These are phyloP conservation scores for Pycnonotus jocosus DNA, from an alignment of 2,113 vertebrate species.

Conservation along the genomic window DNA sequence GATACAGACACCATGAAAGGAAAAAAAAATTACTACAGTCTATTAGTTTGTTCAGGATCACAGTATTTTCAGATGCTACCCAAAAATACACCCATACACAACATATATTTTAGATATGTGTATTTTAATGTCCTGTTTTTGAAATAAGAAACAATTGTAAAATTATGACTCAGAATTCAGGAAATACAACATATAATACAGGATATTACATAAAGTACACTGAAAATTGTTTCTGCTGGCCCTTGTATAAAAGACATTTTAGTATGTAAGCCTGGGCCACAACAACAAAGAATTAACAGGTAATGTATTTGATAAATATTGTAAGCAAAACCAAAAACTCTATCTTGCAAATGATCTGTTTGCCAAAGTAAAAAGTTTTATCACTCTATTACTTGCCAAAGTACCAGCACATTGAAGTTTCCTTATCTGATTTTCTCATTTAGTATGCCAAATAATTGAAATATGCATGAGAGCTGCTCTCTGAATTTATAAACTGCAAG, in stretches of 20 bases:
- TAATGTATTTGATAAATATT: not conserved
- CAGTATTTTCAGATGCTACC: not conserved
- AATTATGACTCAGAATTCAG: not conserved
- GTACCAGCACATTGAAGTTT: not conserved
- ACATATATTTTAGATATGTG: not conserved
- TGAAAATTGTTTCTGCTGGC: not conserved
- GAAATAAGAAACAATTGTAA: not conserved
- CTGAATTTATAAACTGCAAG: not conserved
- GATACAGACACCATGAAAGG: not conserved
- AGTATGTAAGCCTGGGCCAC: not conserved
- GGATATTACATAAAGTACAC: not conserved
- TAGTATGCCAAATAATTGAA: not conserved
- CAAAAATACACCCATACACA: not conserved
- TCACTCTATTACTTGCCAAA: not conserved
- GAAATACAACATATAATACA: not conserved
- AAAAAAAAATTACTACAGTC: not conserved
- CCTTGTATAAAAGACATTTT: not conserved
- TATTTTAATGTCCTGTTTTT: not conserved
- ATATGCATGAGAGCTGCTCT: not conserved
- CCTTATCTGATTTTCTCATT: not conserved
- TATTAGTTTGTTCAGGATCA: not conserved
- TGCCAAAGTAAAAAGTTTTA: not conserved
- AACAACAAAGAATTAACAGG: not conserved
- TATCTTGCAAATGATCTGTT: not conserved
- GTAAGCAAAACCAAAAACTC: not conserved